Base-by-base conservation (phyloP, 1,140 invertebrate species). In the Drosophila ironensis region DNA sequence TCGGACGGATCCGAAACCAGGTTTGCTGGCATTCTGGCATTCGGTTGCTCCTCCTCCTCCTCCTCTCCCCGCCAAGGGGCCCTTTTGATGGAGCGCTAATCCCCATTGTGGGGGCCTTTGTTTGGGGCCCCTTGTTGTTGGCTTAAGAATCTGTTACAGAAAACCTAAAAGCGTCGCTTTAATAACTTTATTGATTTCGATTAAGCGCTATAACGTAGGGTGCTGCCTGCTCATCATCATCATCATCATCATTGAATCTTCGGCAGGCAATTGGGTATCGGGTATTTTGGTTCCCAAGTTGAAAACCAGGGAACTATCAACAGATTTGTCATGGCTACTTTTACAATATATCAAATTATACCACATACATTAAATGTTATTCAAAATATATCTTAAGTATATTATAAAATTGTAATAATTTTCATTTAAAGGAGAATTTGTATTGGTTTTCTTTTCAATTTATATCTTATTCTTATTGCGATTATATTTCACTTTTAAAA, bases 171-270 rank as follows among this genome's bases (percentile, higher is more conserved):
- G 81, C 80, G 80, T 86, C 74, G 80, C 59, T 66, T 86, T 86
- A 86, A 86, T 86, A 86, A 80, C 80, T 86, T 86, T 86, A 86
- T 86, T 86, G 80, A 86, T 86, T 86, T 86, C 80, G 81, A 86
- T 87, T 84, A 84, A 86, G 78, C 78, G 78, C 78, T 86, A 84
- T 78, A 84, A 84, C 19, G 70, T 67, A 78, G 73, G 53, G 74
- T 74, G 50, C 33, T 47, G 41, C 24, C 7, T 24, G 20, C 30
- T 27, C 46, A 20, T 28, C 46, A 40, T 46, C 37, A 20, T 28
- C 46, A 40, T 46, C 37, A 25, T 51, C 22, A 42, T 20, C 11
- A 41, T 20, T 14, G 40, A 16, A 2, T 8, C 22, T 27, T 44
- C n/a, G 12, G 11, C 14, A 1, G 11, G 7, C 0, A 16, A 24